phyloP scores from a whole-genome alignment of 2,888 invertebrate genomes.

The Selenia dentaria region DNA sequence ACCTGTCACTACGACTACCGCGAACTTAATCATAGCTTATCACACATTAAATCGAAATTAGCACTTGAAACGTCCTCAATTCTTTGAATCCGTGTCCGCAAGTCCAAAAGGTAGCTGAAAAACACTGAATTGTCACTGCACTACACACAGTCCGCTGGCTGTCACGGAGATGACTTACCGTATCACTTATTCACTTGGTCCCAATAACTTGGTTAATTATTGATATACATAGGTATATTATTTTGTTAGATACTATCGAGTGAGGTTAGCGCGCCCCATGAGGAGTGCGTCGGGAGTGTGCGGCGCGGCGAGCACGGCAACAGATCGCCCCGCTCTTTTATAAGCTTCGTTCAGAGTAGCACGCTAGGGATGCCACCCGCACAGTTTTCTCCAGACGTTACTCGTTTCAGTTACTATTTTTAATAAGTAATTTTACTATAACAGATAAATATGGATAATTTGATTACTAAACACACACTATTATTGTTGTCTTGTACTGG shows the following conservation, averaged over 20 bases:
- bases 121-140: constrained; percentile 77
- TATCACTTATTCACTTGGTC: constrained; percentile 83
- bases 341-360: constrained; percentile 74
- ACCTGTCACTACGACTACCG: constrained; percentile 39
- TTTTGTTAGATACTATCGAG: constrained; percentile 71
- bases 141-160: constrained; percentile 73
- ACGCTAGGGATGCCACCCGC: constrained; percentile 57
- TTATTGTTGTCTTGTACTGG: too few relatives aligned
- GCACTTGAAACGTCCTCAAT: constrained; percentile 52
- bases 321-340: constrained; percentile 75
- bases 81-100: constrained; percentile 35
- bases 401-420: not conserved
- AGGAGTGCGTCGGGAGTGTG: constrained; percentile 75
- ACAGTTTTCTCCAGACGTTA: constrained; percentile 42
- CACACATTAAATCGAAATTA: constrained; percentile 32
- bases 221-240: constrained; percentile 58
- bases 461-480: too few relatives aligned
- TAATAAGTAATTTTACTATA: too few relatives aligned
- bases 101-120: constrained; percentile 39
- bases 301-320: constrained; percentile 77
- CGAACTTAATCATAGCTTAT: constrained; percentile 35
- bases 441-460: too few relatives aligned
- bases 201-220: constrained; percentile 61
- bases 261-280: constrained; percentile 81
- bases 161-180: constrained; percentile 75